Percentiles rank a stretch among this genome's conserved stretches.
These are phyloP conservation scores for Emydura subglobosa DNA, from an alignment of 2,113 vertebrate genomes.

Conservation along the genomic window DNA sequence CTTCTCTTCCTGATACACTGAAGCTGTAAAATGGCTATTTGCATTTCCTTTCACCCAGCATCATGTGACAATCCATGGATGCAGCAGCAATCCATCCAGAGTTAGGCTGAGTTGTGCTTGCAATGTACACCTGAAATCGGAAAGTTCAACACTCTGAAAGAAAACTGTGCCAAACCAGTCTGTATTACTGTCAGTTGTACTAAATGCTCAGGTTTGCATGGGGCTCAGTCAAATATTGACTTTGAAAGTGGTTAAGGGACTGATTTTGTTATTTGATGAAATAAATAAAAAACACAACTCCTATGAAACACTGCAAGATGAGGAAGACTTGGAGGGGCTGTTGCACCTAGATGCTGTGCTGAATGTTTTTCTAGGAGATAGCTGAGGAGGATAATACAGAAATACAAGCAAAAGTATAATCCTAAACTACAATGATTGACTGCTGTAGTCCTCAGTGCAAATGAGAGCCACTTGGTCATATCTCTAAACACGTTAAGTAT, in stretches of 20 bases:
- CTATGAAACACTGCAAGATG: neutral
- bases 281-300: neutral
- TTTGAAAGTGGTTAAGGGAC: conserved; percentile 13
- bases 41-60: neutral
- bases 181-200: neutral
- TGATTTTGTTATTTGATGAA: neutral
- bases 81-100: accelerated
- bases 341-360: neutral
- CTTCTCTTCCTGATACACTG: neutral
- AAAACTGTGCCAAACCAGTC: neutral
- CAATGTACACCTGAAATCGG: neutral
- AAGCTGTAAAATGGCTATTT: neutral
- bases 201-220: neutral
- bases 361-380: neutral
- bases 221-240: neutral
- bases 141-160: neutral
- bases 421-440: neutral
- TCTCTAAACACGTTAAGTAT: neutral
- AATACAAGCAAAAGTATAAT: neutral
- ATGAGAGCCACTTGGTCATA: neutral
- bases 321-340: neutral
- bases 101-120: neutral
- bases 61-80: neutral
- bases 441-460: neutral
- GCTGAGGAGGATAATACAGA: neutral